A percentile compares a stretch with the other conserved stretches of the same genome.
Conservation (phyloP, 1,140 invertebrate species). For the Drosophila ambigua region DNA sequence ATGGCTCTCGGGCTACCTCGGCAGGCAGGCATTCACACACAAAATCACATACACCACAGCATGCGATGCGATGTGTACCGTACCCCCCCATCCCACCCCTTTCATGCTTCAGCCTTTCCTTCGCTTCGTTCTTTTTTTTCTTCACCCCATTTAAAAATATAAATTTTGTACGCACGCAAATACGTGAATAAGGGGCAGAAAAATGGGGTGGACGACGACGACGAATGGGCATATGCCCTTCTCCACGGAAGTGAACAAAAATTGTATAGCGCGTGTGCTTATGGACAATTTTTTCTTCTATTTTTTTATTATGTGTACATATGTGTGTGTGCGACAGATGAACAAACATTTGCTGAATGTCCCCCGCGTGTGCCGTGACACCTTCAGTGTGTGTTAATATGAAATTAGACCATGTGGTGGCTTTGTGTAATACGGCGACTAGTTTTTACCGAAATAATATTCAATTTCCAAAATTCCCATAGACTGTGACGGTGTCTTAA, state of each 20-base stretch:
- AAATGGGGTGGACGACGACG: conserved; percentile 7
- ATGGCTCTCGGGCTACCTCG: conserved; percentile 31
- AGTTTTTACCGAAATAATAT: conserved; percentile 4
- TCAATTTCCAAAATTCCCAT: conserved; percentile 1
- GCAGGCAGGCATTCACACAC: conserved; percentile 9
- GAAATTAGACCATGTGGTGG: conserved; percentile 13
- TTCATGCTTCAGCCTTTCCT: too few relatives aligned
- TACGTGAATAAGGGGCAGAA: neutral
- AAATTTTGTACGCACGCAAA: conserved; percentile 1
- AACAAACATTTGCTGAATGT: conserved; percentile 3
- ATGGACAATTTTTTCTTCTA: neutral
- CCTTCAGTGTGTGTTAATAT: too few relatives aligned
- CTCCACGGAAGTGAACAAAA: conserved; percentile 34
- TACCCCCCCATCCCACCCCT: too few relatives aligned
- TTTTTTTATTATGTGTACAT: neutral
- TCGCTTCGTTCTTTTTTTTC: neutral
- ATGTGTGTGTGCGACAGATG: neutral
- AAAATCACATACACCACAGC: conserved; percentile 21
- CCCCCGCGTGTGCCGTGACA: neutral
- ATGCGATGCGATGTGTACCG: too few relatives aligned
- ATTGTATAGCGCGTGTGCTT: conserved; percentile 17
- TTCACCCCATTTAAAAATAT: conserved; percentile 7
- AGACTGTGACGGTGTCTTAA: neutral
- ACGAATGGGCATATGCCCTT: conserved; percentile 8
- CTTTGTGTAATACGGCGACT: neutral